These are phyloP conservation scores for Sitodiplosis mosellana DNA, from an alignment of 1,140 invertebrate genomes.

Conservation along the genomic window DNA sequence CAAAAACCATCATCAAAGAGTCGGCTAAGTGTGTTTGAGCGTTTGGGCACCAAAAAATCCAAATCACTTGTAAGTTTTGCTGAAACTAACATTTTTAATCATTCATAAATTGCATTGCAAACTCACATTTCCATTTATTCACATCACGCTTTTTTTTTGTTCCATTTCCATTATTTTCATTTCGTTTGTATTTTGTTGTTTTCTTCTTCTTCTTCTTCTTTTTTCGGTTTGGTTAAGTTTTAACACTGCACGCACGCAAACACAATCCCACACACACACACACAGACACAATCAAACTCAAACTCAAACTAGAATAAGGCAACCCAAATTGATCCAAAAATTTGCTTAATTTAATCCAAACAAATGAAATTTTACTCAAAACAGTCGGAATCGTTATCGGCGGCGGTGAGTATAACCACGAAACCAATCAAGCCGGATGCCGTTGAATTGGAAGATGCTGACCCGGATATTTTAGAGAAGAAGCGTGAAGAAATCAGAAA, in stretches of 20 bases:
- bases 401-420: too few species aligned
- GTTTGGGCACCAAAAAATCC: conserved; percentile 52
- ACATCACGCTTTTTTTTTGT: neutral
- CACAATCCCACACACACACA: too few species aligned
- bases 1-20: conserved; percentile 39
- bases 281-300: too few species aligned
- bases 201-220: too few species aligned
- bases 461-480: conserved; percentile 61
- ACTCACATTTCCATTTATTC: neutral
- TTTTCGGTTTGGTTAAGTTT: too few species aligned
- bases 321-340: too few species aligned
- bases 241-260: too few species aligned
- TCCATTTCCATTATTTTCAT: neutral
- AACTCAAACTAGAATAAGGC: too few species aligned
- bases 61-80: conserved; percentile 29
- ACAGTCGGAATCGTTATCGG: too few species aligned
- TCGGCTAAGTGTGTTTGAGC: conserved; percentile 59
- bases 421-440: conserved; percentile 35
- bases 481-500: conserved; percentile 53
- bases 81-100: conserved; percentile 10
- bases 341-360: too few species aligned
- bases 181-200: neutral
- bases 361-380: too few species aligned
- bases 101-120: neutral
- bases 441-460: conserved; percentile 66